These are phyloP conservation scores for Abramis brama DNA, from an alignment of 2,113 vertebrate species.

Conservation along the genomic window DNA sequence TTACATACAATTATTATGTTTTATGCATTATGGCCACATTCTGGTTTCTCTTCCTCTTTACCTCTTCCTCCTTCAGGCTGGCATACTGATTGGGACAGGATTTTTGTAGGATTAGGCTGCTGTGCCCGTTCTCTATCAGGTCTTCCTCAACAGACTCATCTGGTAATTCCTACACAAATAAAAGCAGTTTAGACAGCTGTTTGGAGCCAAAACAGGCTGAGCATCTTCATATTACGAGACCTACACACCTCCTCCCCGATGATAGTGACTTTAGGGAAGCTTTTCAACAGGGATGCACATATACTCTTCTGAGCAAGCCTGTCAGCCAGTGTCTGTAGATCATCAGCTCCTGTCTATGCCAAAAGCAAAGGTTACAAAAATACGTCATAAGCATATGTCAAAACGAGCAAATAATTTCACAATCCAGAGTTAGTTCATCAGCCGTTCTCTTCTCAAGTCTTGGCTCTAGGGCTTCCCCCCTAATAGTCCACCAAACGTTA, in stretches of 20 bases:
- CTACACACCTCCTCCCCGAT: slow-evolving; percentile 92
- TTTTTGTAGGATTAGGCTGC: slow-evolving; percentile 87
- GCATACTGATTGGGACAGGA: slow-evolving; percentile 85
- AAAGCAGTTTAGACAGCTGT: too few species aligned
- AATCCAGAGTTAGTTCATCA: not conserved
- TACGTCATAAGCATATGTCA: slow-evolving; percentile 59
- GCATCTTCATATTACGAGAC: not conserved
- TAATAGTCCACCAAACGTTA: too few species aligned
- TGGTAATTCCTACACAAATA: slow-evolving; percentile 82
- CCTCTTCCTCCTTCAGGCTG: slow-evolving; percentile 90
- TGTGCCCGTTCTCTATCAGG: slow-evolving; percentile 85
- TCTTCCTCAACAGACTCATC: slow-evolving; percentile 82
- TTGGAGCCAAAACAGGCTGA: not conserved
- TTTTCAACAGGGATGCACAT: slow-evolving; percentile 86
- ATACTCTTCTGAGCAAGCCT: slow-evolving; percentile 92
- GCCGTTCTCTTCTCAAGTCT: not conserved
- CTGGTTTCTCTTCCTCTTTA: slow-evolving; percentile 62
- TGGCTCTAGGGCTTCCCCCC: too few species aligned
- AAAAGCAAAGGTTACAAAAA: not conserved
- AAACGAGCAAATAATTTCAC: not conserved
- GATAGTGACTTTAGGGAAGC: slow-evolving; percentile 90
- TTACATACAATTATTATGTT: not conserved
- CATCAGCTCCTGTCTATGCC: slow-evolving; percentile 83
- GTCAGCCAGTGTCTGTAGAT: slow-evolving; percentile 96
- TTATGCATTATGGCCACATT: not conserved